Evolutionary conservation across 1,140 invertebrate species (phyloP).

Genomic region (Acromyrmex echinatior): DNA sequence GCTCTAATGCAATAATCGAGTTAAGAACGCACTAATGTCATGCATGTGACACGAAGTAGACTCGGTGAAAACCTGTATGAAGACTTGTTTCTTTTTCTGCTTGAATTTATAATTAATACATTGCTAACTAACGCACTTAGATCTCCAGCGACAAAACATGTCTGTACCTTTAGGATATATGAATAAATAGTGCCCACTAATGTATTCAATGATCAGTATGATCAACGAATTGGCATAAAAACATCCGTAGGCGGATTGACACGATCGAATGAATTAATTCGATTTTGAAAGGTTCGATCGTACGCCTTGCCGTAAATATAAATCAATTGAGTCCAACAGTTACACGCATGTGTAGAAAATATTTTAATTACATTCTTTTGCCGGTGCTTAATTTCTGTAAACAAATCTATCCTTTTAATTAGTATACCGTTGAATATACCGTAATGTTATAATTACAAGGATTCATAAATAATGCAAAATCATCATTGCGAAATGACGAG

Average conservation of each 20-base stretch:
- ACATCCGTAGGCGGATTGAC: conserved; percentile 67
- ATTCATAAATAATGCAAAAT: conserved; percentile 47
- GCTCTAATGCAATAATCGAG: conserved; percentile 54
- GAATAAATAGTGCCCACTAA: conserved; percentile 56
- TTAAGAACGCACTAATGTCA: conserved; percentile 50
- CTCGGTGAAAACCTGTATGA: conserved; percentile 22
- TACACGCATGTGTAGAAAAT: conserved; percentile 19
- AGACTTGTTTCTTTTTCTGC: conserved; percentile 37
- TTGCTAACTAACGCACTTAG: background rate
- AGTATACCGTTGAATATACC: conserved; percentile 40
- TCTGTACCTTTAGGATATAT: background rate
- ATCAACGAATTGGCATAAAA: conserved; percentile 51
- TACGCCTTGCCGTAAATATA: conserved; percentile 39
- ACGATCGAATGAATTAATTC: conserved; percentile 67
- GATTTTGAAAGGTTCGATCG: conserved; percentile 55
- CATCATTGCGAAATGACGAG: conserved; percentile 39
- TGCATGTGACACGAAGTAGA: conserved; percentile 29
- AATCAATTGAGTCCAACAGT: conserved; percentile 57
- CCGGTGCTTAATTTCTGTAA: conserved; percentile 40
- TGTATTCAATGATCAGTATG: conserved; percentile 20
- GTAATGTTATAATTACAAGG: conserved; percentile 31
- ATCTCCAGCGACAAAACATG: conserved; percentile 4
- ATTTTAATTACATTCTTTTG: conserved; percentile 28
- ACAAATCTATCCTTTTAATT: conserved; percentile 35
- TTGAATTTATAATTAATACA: conserved; percentile 64